Evolutionary conservation across 2,797 vertebrate genomes (phyloP), one percentile per base, ranked within the genome.

Genomic region (Eulemur coronatus): DNA sequence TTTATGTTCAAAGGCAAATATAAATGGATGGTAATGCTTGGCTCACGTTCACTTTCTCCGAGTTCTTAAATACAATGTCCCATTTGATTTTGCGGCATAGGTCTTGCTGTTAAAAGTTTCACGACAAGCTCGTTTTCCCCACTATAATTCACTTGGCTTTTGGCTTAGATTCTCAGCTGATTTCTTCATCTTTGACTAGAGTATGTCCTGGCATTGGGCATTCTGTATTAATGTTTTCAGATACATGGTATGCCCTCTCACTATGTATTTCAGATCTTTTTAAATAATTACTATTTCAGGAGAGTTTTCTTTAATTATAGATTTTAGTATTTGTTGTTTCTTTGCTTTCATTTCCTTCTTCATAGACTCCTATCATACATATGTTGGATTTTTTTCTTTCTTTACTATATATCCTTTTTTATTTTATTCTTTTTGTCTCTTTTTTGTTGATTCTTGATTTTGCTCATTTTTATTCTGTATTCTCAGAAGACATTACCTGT

Each of bases 361-460:
- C 11, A 3, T 11, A 22, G 4, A 8, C 10, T 59, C 55, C 17
- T 4, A 0, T 20, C 22, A 46, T 20, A 14, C n/a, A 1, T 48
- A 7, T 22, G 35, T 22, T 90, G 50, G 57, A n/a, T n/a, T 43
- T 28, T 28, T 55, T 43, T 28, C 4, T 50, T 65, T 38, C 35
- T 38, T 7, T 12, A 20, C 1, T 59, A 10, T 20, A 0, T 4
- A 12, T 13, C 2, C 28, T 38, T 43, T 78, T 50, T 11, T 70
- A 11, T 55, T 14, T 43, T 20, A 0, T 4, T 10, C 26, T 43
- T 90, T 57, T 55, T 28, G 1, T 35, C 43, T 48, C 20, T 43
- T 20, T 59, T 20, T 33, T 84, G 10, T 30, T 69, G 28, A 20
- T 17, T 61, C 41, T 33, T 43, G 0, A 20, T 30, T 92, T 52